Conservation (phyloP, 2,888 invertebrate species). For the Metacarcinus magister region DNA sequence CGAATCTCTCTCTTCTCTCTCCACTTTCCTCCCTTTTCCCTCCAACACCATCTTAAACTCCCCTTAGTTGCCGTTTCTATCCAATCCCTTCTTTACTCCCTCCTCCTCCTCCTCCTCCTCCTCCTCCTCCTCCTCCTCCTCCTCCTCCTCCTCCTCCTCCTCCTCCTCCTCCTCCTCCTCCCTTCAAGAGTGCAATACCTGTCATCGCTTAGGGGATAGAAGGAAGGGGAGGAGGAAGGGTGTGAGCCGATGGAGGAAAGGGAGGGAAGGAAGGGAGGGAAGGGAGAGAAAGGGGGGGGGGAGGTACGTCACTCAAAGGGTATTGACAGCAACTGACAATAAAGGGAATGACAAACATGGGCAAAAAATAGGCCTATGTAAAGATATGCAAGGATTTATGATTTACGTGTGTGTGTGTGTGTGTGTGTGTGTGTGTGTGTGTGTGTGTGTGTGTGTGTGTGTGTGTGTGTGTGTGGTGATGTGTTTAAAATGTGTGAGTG, state of each 20-base stretch:
- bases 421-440: constrained; percentile 37
- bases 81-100: not conserved
- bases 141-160: not conserved
- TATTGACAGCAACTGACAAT: not conserved
- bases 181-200: not conserved
- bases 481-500: too few relatives aligned
- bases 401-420: constrained; percentile 20
- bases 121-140: not conserved
- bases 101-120: not conserved
- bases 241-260: not conserved
- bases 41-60: not conserved
- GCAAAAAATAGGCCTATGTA: not conserved
- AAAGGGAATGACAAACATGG: not conserved
- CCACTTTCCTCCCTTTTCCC: not conserved
- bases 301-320: constrained; percentile 1
- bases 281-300: not conserved
- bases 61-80: not conserved
- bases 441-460: constrained; percentile 4
- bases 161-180: not conserved
- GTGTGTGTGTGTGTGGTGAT: too few relatives aligned
- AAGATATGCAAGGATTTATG: not conserved
- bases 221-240: not conserved
- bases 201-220: not conserved
- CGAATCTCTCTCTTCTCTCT: not conserved
- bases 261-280: not conserved